phyloP scores from a whole-genome alignment of 2,113 vertebrate species.

The Oophaga pumilio region DNA sequence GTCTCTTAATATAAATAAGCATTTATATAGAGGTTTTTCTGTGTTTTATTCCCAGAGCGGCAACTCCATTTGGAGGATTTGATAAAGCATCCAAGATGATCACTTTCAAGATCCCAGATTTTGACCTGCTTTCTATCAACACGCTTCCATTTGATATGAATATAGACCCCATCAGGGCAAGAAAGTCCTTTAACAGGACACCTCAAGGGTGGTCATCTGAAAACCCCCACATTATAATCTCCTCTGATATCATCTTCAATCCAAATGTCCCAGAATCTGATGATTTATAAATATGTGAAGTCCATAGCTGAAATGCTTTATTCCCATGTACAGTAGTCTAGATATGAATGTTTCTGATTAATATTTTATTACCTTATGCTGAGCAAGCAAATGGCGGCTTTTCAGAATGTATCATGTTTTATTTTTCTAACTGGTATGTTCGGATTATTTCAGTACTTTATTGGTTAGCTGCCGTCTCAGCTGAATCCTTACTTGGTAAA shows the following conservation, averaged over 20 bases:
- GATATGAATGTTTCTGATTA: neutral
- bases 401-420: constrained; percentile 4
- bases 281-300: constrained; percentile 80
- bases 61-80: constrained; percentile 93
- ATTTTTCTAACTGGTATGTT: constrained; percentile 2
- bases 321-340: neutral
- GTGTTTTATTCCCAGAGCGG: constrained; percentile 79
- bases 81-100: constrained; percentile 80
- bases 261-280: constrained; percentile 85
- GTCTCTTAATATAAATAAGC: neutral
- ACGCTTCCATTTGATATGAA: constrained; percentile 77
- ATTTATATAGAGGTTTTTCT: constrained; percentile 16
- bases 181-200: constrained; percentile 92
- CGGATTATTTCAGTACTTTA: neutral
- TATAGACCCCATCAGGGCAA: constrained; percentile 71
- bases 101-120: constrained; percentile 77
- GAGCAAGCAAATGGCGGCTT: neutral
- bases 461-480: neutral
- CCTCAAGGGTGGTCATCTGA: constrained; percentile 85
- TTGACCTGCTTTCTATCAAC: constrained; percentile 75
- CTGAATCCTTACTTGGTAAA: neutral
- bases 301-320: neutral
- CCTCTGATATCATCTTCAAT: constrained; percentile 61
- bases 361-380: neutral
- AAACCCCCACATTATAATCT: constrained; percentile 72